Base-by-base conservation (phyloP, 2,113 vertebrate species). In the Microcebus lehilahytsara region DNA sequence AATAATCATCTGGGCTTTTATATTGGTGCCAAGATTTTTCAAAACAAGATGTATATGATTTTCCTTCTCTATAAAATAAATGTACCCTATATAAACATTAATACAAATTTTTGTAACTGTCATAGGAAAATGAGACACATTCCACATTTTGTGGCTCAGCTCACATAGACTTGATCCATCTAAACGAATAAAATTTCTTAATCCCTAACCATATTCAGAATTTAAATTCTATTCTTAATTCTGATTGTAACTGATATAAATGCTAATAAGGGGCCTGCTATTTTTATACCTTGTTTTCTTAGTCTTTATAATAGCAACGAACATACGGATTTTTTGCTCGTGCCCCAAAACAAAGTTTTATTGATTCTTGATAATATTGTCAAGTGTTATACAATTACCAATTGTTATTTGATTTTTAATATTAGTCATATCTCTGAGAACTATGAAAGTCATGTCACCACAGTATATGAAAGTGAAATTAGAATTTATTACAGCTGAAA, bases 401-500 rank as follows among this genome's bases (percentile, higher is more conserved):
- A 81, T 69, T 94, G 53, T 77, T 91, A 87, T 87, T 85, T 90
- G 10, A 53, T 49, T 80, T 91, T 92, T 72, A 64, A 69, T n/a
- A 92, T 85, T 34, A 96, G 19, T 8, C 74, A 78, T 64, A 79
- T 80, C 19, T 91, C 80, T 79, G 40, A 81, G 13, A 91, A 93
- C 51, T 62, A 58, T 90, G 53, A 88, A 75, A 91, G 30, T 46
- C 17, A 62, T 75, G 32, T 58, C 32, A 89, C 20, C 17, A 93
- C 11, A 91, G n/a, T 34, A 89, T n/a, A 25, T 81, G 40, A 93
- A 96, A 88, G 22, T 89, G 96, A 81, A 72, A 53, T 66, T 85
- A 30, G 30, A 66, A 95, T 46, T 88, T 85, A 93, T 85, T 84
- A 51, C 37, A 81, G 75, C 17, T 91, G 66, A 85, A 96, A 97